Base-by-base conservation (phyloP, 2,888 invertebrate genomes). In the Lysandra bellargus region DNA sequence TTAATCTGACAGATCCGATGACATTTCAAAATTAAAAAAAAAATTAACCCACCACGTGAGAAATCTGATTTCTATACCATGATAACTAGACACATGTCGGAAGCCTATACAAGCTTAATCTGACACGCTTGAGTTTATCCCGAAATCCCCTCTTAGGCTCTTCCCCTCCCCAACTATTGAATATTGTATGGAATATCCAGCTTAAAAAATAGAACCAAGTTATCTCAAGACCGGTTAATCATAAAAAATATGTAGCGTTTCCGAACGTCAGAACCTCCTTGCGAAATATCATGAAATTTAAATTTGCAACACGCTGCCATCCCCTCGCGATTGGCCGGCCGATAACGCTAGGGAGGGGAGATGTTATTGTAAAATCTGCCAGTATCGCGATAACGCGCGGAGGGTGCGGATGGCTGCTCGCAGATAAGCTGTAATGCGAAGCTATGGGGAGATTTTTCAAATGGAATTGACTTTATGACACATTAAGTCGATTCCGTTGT, bases 361-460 rank as follows among this genome's bases (percentile, higher is more conserved):
- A 86, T 87, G 87, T 87, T 88, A 90, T 92, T 92, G 92, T 93
- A 86, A 87, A 90, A 92, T 91, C 91, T 90, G 90, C 85, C 90
- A 92, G 91, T 92, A 88, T 91, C 89, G 84, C 85, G 93, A 93
- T 93, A 93, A 88, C 88, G 83, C 82, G 81, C 83, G 88, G 86
- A 90, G 92, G 93, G 93, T 90, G 90, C 87, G 88, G 91, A 89
- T 89, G 89, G 85, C 89, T 89, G 88, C 89, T 84, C 85, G 87
- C 85, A 91, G 93, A 94, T 94, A 93, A 94, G 90, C 85, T 80
- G 84, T 89, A 89, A 91, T 90, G 88, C 87, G 85, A 83, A 85
- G 85, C 88, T 87, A 86, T 87, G 88, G 84, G 85, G 83, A 83
- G 82, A 81, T 82, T 83, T 84, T 80, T 33, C 82, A 81, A 84